phyloP scores from a whole-genome alignment of 2,888 invertebrate species.

The Platerodrilus igneus region DNA sequence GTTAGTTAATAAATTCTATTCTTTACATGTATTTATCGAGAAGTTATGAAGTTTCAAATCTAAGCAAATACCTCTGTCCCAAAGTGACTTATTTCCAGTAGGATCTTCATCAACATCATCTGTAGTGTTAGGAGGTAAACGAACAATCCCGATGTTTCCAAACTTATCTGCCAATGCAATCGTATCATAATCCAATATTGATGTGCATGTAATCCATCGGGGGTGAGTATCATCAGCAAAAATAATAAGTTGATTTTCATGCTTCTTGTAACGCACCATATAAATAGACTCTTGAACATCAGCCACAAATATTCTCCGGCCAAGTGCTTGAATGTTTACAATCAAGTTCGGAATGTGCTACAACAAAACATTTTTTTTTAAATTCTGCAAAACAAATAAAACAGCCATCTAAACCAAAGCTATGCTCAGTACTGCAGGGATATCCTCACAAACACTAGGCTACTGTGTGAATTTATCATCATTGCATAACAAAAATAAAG shows the following conservation, averaged over 20 bases:
- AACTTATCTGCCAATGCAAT: constrained; percentile 97
- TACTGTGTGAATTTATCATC: constrained; percentile 35
- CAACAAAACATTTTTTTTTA: constrained; percentile 38
- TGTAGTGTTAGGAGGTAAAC: constrained; percentile 83
- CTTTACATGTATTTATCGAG: too few species aligned
- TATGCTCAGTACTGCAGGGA: constrained; percentile 33
- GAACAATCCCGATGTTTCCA: constrained; percentile 89
- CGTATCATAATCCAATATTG: constrained; percentile 92
- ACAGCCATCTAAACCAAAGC: background rate
- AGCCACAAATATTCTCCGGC: constrained; percentile 89
- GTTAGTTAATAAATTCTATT: too few species aligned
- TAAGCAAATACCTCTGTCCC: constrained; percentile 67
- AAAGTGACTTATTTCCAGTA: constrained; percentile 94
- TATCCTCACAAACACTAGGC: constrained; percentile 23
- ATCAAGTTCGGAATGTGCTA: constrained; percentile 94
- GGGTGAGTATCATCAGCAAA: constrained; percentile 99
- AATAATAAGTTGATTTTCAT: constrained; percentile 95
- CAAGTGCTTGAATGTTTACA: constrained; percentile 88
- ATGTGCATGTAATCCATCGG: constrained; percentile 89
- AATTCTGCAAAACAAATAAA: constrained; percentile 7
- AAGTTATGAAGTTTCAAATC: too few species aligned
- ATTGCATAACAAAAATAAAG: constrained; percentile 15
- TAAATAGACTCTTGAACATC: constrained; percentile 97
- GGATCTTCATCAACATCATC: constrained; percentile 99
- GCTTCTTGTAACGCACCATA: constrained; percentile 88